Conservation (phyloP, 2,113 vertebrate species). For the Eolophus roseicapilla region DNA sequence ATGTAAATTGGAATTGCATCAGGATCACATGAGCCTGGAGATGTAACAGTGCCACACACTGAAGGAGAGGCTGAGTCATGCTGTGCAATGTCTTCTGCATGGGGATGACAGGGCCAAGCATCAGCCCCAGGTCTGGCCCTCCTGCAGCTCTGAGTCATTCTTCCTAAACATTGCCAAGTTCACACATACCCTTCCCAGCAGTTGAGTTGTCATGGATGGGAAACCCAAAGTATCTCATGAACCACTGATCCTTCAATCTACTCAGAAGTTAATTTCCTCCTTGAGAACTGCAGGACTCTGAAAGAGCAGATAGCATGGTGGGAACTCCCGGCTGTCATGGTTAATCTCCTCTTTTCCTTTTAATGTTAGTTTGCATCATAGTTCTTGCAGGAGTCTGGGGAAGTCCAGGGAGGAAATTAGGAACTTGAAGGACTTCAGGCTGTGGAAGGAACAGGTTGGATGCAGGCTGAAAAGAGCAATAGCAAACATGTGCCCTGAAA, state of each 20-base stretch:
- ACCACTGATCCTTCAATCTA: neutral
- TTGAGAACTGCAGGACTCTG: neutral
- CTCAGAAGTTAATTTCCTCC: neutral
- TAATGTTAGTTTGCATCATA: neutral
- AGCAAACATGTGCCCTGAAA: neutral
- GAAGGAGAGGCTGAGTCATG: neutral
- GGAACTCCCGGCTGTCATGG: neutral
- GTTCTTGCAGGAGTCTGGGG: neutral
- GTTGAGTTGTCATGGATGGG: neutral
- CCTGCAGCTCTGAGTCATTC: neutral
- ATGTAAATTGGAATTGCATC: slow-evolving; percentile 19
- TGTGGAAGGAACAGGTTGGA: neutral
- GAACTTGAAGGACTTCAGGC: neutral
- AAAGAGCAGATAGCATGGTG: neutral
- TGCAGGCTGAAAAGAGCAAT: neutral
- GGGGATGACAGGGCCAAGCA: neutral
- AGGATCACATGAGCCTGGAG: slow-evolving; percentile 1
- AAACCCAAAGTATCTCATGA: neutral
- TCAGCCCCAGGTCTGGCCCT: neutral
- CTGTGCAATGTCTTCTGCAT: neutral
- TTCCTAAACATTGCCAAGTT: neutral
- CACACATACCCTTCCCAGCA: neutral
- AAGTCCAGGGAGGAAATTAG: neutral
- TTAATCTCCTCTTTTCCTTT: neutral
- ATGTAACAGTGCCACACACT: neutral